A percentile compares a stretch with the other conserved stretches of the same genome.
These are phyloP conservation scores for Octopus bimaculoides DNA, from an alignment of 1,140 invertebrate species.

Conservation along the genomic window DNA sequence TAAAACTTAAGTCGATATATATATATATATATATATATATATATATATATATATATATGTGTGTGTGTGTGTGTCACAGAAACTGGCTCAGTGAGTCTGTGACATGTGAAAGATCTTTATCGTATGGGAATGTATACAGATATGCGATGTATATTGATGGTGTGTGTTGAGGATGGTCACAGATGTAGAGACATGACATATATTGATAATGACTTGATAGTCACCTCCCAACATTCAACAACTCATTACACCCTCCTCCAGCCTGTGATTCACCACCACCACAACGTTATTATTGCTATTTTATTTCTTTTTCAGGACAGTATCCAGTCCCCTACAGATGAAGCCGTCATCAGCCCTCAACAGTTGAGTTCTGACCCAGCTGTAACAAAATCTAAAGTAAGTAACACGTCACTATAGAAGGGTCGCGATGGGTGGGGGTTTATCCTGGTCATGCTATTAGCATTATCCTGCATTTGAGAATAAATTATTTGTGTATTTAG, in stretches of 20 bases:
- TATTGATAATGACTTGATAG: neutral
- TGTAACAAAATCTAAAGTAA: constrained; percentile 38
- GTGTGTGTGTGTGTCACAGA: too few species aligned
- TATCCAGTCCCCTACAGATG: constrained; percentile 30
- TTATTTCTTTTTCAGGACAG: constrained; percentile 31
- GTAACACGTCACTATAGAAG: too few species aligned
- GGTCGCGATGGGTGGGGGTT: too few species aligned
- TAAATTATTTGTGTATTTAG: too few species aligned
- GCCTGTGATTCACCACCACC: neutral
- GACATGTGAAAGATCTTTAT: too few species aligned
- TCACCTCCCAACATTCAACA: neutral
- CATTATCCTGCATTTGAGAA: too few species aligned
- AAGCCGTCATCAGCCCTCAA: constrained; percentile 33
- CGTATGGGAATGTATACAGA: too few species aligned
- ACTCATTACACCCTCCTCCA: neutral
- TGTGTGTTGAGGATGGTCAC: constrained; percentile 15
- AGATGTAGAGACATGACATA: neutral
- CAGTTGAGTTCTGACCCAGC: constrained; percentile 34
- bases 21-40: too few species aligned
- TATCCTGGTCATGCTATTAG: too few species aligned
- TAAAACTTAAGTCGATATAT: too few species aligned
- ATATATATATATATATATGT: too few species aligned
- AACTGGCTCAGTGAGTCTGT: too few species aligned
- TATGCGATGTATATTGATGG: neutral
- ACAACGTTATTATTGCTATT: neutral